phyloP scores from a whole-genome alignment of 2,113 vertebrate genomes.

The Platysternon megacephalum region DNA sequence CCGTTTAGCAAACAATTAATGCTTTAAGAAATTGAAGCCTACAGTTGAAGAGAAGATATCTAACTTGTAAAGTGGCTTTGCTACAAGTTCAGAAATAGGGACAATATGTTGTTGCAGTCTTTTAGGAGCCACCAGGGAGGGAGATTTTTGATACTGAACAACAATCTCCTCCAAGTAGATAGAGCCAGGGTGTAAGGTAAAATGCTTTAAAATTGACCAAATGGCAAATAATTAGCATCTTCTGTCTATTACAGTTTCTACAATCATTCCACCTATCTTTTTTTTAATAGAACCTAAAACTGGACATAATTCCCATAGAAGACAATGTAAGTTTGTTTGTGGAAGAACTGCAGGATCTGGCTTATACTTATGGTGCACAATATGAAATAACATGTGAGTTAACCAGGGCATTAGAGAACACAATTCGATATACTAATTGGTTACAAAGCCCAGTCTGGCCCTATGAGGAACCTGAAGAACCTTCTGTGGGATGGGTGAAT shows the following conservation, averaged over 20 bases:
- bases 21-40: slow-evolving; percentile 1
- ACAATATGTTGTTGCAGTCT: slow-evolving; percentile 45
- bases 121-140: slow-evolving; percentile 54
- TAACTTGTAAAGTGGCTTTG: slow-evolving; percentile 43
- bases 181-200: slow-evolving; percentile 15
- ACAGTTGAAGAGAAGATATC: not conserved
- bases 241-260: not conserved
- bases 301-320: slow-evolving; percentile 20
- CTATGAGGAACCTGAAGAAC: too few relatives aligned
- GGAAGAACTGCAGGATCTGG: slow-evolving; percentile 12
- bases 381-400: too few relatives aligned
- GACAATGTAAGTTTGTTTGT: slow-evolving; percentile 31
- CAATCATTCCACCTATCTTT: slow-evolving; percentile 10
- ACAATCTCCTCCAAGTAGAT: slow-evolving; percentile 57
- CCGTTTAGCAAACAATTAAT: not conserved
- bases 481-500: too few relatives aligned
- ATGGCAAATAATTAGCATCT: not conserved
- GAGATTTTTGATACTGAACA: slow-evolving; percentile 53
- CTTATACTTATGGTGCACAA: not conserved
- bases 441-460: too few relatives aligned
- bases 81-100: slow-evolving; percentile 34
- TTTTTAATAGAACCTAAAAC: slow-evolving; percentile 37
- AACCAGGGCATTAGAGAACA: too few relatives aligned
- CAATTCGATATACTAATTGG: too few relatives aligned
- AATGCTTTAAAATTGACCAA: slow-evolving; percentile 42